Base-by-base conservation (phyloP, 92 coral and sea anemone species). In the Parazoanthus atlanticus region DNA sequence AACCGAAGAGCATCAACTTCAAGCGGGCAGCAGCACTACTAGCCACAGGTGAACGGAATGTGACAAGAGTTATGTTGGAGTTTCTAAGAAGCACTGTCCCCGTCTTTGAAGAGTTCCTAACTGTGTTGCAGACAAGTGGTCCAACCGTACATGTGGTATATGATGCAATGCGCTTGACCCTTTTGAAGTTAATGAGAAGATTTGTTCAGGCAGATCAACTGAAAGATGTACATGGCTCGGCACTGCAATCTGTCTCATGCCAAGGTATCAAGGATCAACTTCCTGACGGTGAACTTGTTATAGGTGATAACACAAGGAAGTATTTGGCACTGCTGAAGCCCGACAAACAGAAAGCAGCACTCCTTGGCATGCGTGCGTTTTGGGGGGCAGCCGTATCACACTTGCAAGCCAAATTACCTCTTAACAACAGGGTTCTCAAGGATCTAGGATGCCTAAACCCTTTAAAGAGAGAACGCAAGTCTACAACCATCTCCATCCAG, bases 321-420 rank as follows among this genome's bases (percentile, higher is more conserved):
- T 79, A 76, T 79, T 89, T 86, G 85, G 89, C 90, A 89, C 81
- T 85, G 71, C 76, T 89, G 90, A 92, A 89, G 76, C 86, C 89
- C 74, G 92, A 82, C 47, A 88, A 92, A 46, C 94, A 92, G 87
- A 87, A 83, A 86, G 70, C 86, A 85, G 88, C 89, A 82, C 54
- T 92, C 81, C 94, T 92, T 78, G 81, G 90, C 76, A 86, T 92
- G 61, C 54, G 90, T 86, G 92, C 86, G 84, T 89, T 89, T 86
- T 92, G 77, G 67, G 74, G 86, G 33, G 86, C 84, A 84, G 74
- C 91, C 29, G 82, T 81, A 85, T 80, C 89, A 89, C 83, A 92
- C 88, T 88, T 89, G 82, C 86, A 85, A 82, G 86, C 82, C 26
- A 30, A 80, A 85, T 79, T 92, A 84, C 92, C 94, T 80, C 88